Percentiles rank a stretch among this genome's conserved stretches.
phyloP scores from a whole-genome alignment of 2,888 invertebrate genomes.

The Heliconius cydno region DNA sequence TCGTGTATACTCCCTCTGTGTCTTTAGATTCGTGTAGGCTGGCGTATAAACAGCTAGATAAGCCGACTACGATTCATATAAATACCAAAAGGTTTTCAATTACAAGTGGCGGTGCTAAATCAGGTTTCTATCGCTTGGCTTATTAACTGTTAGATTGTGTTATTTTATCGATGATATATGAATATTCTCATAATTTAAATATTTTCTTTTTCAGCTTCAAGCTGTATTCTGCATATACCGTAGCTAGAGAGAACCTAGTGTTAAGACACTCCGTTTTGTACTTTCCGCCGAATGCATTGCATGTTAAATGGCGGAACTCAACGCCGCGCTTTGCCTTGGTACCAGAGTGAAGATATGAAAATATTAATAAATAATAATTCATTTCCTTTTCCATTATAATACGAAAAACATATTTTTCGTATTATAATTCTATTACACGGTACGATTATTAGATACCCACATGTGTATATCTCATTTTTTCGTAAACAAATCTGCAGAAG shows the following conservation, averaged over 20 bases:
- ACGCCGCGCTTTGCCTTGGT: too few relatives aligned
- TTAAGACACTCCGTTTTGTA: neutral
- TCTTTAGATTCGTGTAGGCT: constrained; percentile 48
- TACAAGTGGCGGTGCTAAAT: constrained; percentile 57
- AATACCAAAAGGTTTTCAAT: constrained; percentile 58
- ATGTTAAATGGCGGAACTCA: too few relatives aligned
- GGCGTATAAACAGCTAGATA: constrained; percentile 52
- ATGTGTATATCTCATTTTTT: constrained; percentile 37
- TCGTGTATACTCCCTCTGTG: constrained; percentile 32
- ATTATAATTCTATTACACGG: constrained; percentile 45
- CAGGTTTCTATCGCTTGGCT: constrained; percentile 55
- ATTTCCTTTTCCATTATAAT: too few relatives aligned
- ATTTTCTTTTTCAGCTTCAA: neutral
- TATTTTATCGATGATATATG: constrained; percentile 49
- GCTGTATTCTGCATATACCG: too few relatives aligned
- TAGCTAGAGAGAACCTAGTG: too few relatives aligned
- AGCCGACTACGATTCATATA: constrained; percentile 55
- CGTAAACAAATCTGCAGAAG: constrained; percentile 24
- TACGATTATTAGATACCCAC: constrained; percentile 21
- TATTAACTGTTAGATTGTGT: constrained; percentile 55
- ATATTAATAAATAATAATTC: too few relatives aligned
- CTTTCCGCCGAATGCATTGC: too few relatives aligned
- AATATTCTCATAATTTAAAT: constrained; percentile 35
- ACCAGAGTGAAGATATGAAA: too few relatives aligned
- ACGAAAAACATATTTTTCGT: too few relatives aligned